These are phyloP conservation scores for Adela reaumurella DNA, from an alignment of 2,888 invertebrate genomes.

Conservation along the genomic window DNA sequence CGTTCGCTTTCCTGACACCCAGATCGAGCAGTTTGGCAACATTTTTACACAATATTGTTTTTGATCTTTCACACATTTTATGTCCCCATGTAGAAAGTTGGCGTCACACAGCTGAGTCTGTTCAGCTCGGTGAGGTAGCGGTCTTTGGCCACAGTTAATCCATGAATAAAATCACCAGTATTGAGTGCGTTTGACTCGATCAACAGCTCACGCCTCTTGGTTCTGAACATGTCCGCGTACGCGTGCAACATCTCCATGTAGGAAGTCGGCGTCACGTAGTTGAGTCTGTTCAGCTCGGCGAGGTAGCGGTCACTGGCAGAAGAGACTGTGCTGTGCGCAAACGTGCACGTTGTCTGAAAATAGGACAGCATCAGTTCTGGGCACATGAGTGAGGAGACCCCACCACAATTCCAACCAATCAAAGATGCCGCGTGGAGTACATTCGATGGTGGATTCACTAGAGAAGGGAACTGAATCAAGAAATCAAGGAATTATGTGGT, in stretches of 20 bases:
- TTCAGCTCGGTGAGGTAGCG: constrained; percentile 68
- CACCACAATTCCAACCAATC: no score
- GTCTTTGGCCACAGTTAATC: no score
- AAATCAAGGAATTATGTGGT: no score
- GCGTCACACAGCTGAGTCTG: constrained; percentile 83
- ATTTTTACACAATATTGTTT: no score
- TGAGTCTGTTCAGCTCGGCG: constrained; percentile 67
- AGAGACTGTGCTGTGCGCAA: constrained; percentile 68
- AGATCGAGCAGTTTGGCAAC: no score
- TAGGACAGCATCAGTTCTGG: not conserved
- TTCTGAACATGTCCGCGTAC: constrained; percentile 70
- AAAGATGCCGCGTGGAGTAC: no score
- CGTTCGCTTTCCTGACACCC: no score
- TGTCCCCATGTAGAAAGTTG: constrained; percentile 84
- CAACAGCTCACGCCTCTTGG: constrained; percentile 59
- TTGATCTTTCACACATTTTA: constrained; percentile 77
- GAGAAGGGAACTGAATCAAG: no score
- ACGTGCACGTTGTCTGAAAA: constrained; percentile 38
- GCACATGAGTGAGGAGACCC: no score
- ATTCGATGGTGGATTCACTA: no score
- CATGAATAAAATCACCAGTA: no score
- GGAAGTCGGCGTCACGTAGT: constrained; percentile 87
- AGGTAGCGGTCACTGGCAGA: constrained; percentile 69
- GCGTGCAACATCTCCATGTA: constrained; percentile 81
- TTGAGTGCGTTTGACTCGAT: constrained; percentile 56